Base-by-base conservation (phyloP, 2,888 invertebrate genomes). In the Urechis unicinctus region DNA sequence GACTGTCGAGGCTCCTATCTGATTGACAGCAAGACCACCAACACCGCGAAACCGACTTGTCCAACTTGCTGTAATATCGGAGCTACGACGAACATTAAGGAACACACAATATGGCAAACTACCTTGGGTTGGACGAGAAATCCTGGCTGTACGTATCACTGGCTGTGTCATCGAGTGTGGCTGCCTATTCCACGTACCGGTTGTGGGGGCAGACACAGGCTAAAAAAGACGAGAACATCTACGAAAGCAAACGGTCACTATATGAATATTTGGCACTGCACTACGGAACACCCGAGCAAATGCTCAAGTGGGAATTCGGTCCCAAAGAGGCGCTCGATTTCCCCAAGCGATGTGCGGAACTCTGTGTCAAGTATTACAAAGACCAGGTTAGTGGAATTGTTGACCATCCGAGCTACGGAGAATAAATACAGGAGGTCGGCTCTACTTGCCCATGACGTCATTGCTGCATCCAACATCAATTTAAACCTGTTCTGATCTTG, bases 251-350 rank as follows among this genome's bases (percentile, higher is more conserved):
- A 46, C 70, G 71, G 59, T 60, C 68, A 6, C 49, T 76, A 43
- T 64, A 69, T 47, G 73, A 76, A 59, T 75, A 75, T 48, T 56
- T 76, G 17, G 63, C 71, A 6, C 72, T 75, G 57, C 76, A 76
- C 61, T 76, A 70, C 60, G 71, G 72, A 1, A 58, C 66, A 2
- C 62, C 66, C 3, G 59, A 59, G n/a, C 69, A 73, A 50, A 60
- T 71, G 26, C 60, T 70, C 13, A 59, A 56, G 24, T 73, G 67
- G 53, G 67, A 68, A 24, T 68, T 70, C 60, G 73, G 70, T 9
- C 73, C 73, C n/a, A 67, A 64, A 48, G 66, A 68, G 42, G 61
- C 69, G 0, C 56, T 73, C 17, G 70, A 73, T 52, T 74, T 76
- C 58, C 73, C 74, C 0, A 71, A 68, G 55, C 58, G 72, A 56